Base-by-base conservation (phyloP, 2,888 invertebrate species). In the Ellobium chinense region DNA sequence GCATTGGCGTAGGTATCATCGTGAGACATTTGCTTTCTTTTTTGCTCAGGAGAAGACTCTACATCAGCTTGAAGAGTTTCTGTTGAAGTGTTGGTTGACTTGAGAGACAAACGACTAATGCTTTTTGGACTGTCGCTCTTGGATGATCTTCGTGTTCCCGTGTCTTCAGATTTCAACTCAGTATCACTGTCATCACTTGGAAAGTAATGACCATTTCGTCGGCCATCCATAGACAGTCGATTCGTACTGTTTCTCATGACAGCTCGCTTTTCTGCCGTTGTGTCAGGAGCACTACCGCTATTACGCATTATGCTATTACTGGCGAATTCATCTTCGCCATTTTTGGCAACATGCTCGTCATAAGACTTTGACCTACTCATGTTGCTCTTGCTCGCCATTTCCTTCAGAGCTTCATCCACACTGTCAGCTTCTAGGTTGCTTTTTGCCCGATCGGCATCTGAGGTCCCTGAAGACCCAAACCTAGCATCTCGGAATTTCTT, bases 281-380 rank as follows among this genome's bases (percentile, higher is more conserved):
- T 81, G 58, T 84, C 86, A 14, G 85, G 83, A 7, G 80, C 80
- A 60, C 84, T 85, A 27, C 85, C 82, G 58, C 83, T 84, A 65
- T 84, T 83, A 7, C 83, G 58, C 56, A 75, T 82, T 24, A 72
- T 69, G 60, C 37, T 34, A 39, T 77, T 63, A 29, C 63, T 79
- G 65, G 75, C 82, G 60, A 87, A 86, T n/a, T 63, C 83, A n/a
- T 80, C 84, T 24, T 88, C 86, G n/a, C 46, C 63, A n/a, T 79
- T 77, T 14, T 88, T 83, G 31, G 89, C 89, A 29, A 89, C 90
- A 62, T 89, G 87, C 82, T 91, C 90, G 73, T 90, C 90, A 72
- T 88, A 90, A 1, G 90, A 90, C 83, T 91, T 91, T 9, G 90
- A 91, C 63, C 90, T 82, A 46, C 87, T 91, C 90, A 90, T 89